These are phyloP conservation scores for Iphiclides podalirius DNA, from an alignment of 2,888 invertebrate genomes.

Conservation along the genomic window DNA sequence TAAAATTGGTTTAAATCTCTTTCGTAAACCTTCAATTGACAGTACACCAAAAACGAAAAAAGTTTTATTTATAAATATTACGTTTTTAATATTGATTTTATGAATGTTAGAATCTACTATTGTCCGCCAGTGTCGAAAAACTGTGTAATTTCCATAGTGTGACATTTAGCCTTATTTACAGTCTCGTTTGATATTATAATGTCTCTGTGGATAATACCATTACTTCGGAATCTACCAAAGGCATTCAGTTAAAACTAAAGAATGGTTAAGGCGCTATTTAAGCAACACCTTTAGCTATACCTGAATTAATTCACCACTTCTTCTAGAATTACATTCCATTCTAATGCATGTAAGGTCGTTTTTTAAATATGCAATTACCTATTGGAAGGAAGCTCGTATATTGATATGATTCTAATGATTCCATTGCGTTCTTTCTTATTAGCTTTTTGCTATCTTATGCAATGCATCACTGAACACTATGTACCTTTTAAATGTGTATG, in stretches of 20 bases:
- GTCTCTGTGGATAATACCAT: too few relatives aligned
- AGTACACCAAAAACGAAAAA: too few relatives aligned
- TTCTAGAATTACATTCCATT: neutral
- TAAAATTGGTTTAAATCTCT: too few relatives aligned
- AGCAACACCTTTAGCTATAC: constrained; percentile 18
- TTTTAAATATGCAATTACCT: constrained; percentile 9
- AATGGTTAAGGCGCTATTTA: neutral
- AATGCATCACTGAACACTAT: neutral
- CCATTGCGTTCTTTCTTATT: constrained; percentile 45
- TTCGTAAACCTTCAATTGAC: too few relatives aligned
- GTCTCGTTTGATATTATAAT: too few relatives aligned
- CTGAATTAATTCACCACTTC: constrained; percentile 4
- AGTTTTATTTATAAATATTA: too few relatives aligned
- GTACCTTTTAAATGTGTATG: neutral
- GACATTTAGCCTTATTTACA: too few relatives aligned
- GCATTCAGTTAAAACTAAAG: neutral
- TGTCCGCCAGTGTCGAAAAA: too few relatives aligned
- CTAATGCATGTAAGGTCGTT: neutral
- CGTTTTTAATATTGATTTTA: too few relatives aligned
- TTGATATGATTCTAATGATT: constrained; percentile 43
- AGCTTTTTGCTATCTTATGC: constrained; percentile 39
- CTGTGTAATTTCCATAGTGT: too few relatives aligned
- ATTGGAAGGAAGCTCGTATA: constrained; percentile 20
- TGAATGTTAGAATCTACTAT: too few relatives aligned
- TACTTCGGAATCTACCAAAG: too few relatives aligned